Evolutionary conservation across 2,113 vertebrate genomes (phyloP), one percentile per base, ranked within the genome.

Genomic region (Sceloporus undulatus): DNA sequence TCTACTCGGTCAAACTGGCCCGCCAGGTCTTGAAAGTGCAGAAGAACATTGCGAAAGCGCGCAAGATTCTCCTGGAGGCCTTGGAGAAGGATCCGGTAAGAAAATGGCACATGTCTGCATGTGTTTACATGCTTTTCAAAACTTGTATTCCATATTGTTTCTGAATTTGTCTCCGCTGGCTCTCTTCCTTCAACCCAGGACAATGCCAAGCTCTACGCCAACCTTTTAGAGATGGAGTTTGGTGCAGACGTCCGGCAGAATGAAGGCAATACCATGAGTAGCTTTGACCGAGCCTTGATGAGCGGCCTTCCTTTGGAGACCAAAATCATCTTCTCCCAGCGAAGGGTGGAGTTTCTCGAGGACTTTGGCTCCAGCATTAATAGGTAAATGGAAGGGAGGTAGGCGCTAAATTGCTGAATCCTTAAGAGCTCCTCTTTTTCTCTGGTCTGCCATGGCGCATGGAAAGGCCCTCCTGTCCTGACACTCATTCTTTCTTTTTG

Each of bases 1-100:
- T 98, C 90, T 98, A 97, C 91, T 97, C 98, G 10, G 96, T 98
- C 82, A 98, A 98, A 82, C 94, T 98, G 88, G 96, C 97, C 19
- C 95, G 98, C 0, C 93, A 97, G 89, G 94, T 98, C 62, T 91
- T 97, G 2, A 98, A 97, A 87, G 94, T 98, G 62, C 94, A 94
- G 91, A 95, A 95, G 81, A 96, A 96, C 89, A 87, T 95, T 2
- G 90, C 89, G 79, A 96, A 92, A 48, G 98, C 98, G 7, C 95
- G 97, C 13, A 86, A 80, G 8, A 96, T 97, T 40, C 93, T 98
- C 25, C 93, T 96, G 65, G 97, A 98, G 7, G 97, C 97, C 0
- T 94, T 98, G 81, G 97, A 97, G 88, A 96, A 96, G 29, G 97
- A 97, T 90, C 97, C 97, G 90, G 97, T 98, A 91, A 97, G 80